Percentiles rank a stretch among this genome's conserved stretches.
Conservation (phyloP, 2,888 invertebrate genomes). For the Heliconius erato region DNA sequence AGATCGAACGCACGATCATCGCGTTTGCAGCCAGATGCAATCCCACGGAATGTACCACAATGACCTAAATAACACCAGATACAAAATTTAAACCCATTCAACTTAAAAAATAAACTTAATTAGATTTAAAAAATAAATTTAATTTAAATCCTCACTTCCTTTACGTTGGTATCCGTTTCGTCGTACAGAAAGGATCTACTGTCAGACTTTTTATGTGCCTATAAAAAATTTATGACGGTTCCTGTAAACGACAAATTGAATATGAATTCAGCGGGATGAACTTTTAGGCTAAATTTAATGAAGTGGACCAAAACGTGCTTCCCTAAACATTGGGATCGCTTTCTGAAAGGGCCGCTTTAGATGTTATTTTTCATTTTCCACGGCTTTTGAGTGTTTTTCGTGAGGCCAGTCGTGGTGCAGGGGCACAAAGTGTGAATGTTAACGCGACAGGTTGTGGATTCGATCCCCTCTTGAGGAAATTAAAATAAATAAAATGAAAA, state of each 20-base stretch:
- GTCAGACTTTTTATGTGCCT: conserved; percentile 70
- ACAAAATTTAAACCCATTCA: neutral
- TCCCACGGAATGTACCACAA: no score
- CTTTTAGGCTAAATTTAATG: conserved; percentile 82
- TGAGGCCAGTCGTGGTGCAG: no score
- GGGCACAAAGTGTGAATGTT: no score
- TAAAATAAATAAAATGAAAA: no score
- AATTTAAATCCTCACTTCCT: conserved; percentile 40
- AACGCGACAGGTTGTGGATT: neutral
- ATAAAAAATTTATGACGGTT: conserved; percentile 80
- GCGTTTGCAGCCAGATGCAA: no score
- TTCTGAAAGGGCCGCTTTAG: conserved; percentile 42
- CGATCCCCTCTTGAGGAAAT: neutral
- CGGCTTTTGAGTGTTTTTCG: neutral
- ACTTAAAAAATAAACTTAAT: neutral
- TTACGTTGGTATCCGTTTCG: conserved; percentile 56
- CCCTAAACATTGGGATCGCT: conserved; percentile 51
- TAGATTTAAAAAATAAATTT: neutral
- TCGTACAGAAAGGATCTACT: conserved; percentile 63
- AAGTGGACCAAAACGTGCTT: conserved; percentile 71
- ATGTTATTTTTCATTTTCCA: conserved; percentile 32
- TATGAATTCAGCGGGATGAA: conserved; percentile 82
- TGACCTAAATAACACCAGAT: neutral
- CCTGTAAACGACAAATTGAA: conserved; percentile 79
- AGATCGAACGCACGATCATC: no score